Evolutionary conservation across 1,140 invertebrate species (phyloP), one percentile per base, ranked within the genome.

Genomic region (Eueides isabella): DNA sequence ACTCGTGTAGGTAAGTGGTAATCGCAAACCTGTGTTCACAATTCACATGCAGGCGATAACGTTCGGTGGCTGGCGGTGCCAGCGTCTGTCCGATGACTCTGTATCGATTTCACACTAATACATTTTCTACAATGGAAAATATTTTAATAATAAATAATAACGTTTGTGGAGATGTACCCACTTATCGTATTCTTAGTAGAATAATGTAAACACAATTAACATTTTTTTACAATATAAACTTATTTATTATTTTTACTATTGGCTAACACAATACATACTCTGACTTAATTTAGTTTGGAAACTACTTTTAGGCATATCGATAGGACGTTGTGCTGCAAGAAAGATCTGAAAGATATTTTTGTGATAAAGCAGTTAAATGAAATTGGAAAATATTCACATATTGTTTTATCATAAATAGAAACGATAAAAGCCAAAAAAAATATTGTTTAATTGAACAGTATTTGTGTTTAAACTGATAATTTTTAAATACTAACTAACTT

Each of bases 41-140:
- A 48, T 29, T 64, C 29, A 62, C 55, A 71, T 44, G 69, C 76
- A 68, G 71, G 61, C 78, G 80, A 87, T 89, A 87, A 84, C 75
- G 74, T 66, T 71, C 84, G 80, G 88, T 87, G 86, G 82, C 87
- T 87, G 88, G 88, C 75, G 76, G 75, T 79, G 76, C 86, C 86
- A 84, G 77, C 74, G 78, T 86, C 85, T 89, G 85, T 66, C 74
- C 67, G n/a, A 6, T 9, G 7, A 55, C 7, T 6, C 48, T 55
- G 23, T 55, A 55, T 55, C 19, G 48, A 19, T 23, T 55, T 55
- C 48, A 4, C 11, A 55, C 19, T 55, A 55, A 26, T 23, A 23
- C 44, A 55, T 74, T 79, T 79, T 68, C 65, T 65, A 72, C 48
- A 75, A 76, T 77, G 78, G 76, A 82, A 81, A 82, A 82, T 82